phyloP scores from a whole-genome alignment of 2,888 invertebrate species.

The Strigamia maritima region DNA sequence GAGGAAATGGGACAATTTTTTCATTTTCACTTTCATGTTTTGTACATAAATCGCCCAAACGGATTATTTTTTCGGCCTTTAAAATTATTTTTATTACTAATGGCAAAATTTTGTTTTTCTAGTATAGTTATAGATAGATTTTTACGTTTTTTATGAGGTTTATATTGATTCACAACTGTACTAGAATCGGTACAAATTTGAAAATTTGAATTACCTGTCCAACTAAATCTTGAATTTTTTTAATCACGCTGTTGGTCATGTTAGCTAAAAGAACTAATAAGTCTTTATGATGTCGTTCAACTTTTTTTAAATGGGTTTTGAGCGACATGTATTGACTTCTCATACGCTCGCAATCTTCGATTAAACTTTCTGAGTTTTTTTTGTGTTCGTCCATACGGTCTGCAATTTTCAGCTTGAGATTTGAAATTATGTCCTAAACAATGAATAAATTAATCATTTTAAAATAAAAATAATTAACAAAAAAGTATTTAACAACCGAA shows the following conservation, averaged over 20 bases:
- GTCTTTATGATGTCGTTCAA: neutral
- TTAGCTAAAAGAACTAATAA: neutral
- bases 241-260: neutral
- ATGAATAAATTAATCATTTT: neutral
- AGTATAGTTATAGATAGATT: too few species aligned
- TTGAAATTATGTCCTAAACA: neutral
- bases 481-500: neutral
- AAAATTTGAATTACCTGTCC: neutral
- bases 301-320: neutral
- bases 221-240: neutral
- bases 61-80: constrained; percentile 26
- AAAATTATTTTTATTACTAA: neutral
- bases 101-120: too few species aligned
- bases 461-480: neutral
- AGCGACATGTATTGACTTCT: neutral
- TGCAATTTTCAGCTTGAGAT: neutral
- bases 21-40: constrained; percentile 26
- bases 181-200: neutral
- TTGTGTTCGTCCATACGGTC: neutral
- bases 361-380: neutral
- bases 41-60: neutral
- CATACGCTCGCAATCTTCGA: neutral
- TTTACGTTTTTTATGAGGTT: too few species aligned
- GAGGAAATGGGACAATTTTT: neutral
- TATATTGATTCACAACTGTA: neutral